These are phyloP conservation scores for Lophotis ruficrista DNA, from an alignment of 2,113 vertebrate genomes.

Conservation along the genomic window DNA sequence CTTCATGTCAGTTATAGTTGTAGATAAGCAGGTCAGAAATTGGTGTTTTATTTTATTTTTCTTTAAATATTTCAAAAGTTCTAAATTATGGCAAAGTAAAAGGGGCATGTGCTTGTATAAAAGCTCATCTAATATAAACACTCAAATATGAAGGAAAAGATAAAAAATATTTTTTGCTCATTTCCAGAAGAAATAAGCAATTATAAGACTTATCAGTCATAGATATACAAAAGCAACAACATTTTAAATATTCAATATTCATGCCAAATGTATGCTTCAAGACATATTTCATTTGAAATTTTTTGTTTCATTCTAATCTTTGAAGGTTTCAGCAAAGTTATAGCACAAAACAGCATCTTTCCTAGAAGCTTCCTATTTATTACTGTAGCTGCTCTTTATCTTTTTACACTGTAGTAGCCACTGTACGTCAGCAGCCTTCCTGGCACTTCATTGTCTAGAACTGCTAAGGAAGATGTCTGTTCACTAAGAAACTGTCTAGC, in stretches of 20 bases:
- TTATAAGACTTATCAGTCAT: slow-evolving; percentile 54
- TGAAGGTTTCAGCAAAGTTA: slow-evolving; percentile 19
- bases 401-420: slow-evolving; percentile 63
- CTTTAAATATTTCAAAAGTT: background rate
- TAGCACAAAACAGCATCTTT: background rate
- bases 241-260: slow-evolving; percentile 55
- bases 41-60: background rate
- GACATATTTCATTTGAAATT: slow-evolving; percentile 6
- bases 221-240: slow-evolving; percentile 26
- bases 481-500: slow-evolving; percentile 65
- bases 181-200: slow-evolving; percentile 14
- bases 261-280: background rate
- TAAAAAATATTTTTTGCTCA: background rate
- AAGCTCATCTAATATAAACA: background rate
- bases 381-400: slow-evolving; percentile 26
- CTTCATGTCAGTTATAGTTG: background rate
- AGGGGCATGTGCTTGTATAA: background rate
- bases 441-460: slow-evolving; percentile 61
- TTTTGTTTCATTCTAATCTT: slow-evolving; percentile 30
- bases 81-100: background rate
- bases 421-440: slow-evolving; percentile 53
- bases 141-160: background rate
- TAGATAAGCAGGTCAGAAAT: background rate
- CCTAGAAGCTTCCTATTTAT: slow-evolving; percentile 24
- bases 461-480: slow-evolving; percentile 59